Evolutionary conservation across 2,797 vertebrate species (phyloP).

Genomic region (Leptatherina wallacei): DNA sequence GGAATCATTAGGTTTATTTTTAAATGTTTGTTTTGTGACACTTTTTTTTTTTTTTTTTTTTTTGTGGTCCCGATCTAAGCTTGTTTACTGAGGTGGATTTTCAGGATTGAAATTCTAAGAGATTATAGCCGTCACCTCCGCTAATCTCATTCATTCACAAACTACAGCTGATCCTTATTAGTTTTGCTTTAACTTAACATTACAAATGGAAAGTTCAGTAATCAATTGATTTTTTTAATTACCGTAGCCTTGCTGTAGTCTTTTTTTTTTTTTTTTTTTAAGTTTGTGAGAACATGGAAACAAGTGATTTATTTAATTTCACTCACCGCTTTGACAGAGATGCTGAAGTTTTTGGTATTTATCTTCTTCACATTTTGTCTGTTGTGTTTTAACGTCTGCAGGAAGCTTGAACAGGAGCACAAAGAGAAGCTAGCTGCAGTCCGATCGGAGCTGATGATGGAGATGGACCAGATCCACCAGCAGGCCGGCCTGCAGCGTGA

Average conservation of each 20-base stretch:
- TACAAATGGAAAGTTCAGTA: not conserved
- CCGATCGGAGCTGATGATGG: conserved; percentile 85
- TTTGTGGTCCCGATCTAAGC: not conserved
- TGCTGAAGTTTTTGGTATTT: not conserved
- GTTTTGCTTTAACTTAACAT: not conserved
- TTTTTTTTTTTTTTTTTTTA: too few relatives aligned
- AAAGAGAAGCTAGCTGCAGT: conserved; percentile 85
- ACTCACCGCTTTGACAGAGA: not conserved
- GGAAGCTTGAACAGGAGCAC: conserved; percentile 94
- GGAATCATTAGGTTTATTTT: not conserved
- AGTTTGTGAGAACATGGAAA: not conserved
- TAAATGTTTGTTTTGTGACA: not conserved
- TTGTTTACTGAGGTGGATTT: not conserved
- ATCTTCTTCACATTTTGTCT: not conserved
- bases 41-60: not conserved
- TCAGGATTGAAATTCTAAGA: not conserved
- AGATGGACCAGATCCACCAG: conserved; percentile 91
- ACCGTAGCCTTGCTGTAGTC: not conserved
- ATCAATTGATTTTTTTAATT: not conserved
- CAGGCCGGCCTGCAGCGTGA: conserved; percentile 88
- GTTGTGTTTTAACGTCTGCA: conserved; percentile 52
- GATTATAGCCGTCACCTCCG: not conserved
- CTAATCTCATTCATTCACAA: conserved; percentile 4
- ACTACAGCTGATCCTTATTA: not conserved
- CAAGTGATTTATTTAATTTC: not conserved